A percentile compares a stretch with the other conserved stretches of the same genome.
phyloP scores from a whole-genome alignment of 2,888 invertebrate species.

The Chironomus riparius region DNA sequence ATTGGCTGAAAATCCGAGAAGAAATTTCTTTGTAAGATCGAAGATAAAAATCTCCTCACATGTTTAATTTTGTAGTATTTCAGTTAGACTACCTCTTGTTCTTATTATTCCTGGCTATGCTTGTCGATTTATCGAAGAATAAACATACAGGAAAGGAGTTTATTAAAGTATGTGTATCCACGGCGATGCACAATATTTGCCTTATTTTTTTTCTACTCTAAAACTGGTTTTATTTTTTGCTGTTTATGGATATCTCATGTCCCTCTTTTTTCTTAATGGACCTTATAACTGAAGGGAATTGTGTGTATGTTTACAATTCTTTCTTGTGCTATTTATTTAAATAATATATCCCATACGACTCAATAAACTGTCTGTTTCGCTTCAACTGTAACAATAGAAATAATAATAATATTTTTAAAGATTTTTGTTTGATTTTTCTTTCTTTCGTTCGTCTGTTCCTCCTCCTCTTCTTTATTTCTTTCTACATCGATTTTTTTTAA shows the following conservation, averaged over 20 bases:
- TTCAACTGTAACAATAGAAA: constrained; percentile 24
- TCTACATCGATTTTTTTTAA: not conserved
- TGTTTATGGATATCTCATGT: constrained; percentile 8
- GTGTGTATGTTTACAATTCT: not conserved
- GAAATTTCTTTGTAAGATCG: too few species aligned
- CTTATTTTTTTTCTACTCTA: not conserved
- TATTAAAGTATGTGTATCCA: not conserved
- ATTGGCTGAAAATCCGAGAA: not conserved
- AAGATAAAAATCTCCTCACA: not conserved
- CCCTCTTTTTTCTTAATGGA: constrained; percentile 18
- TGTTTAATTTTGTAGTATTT: not conserved
- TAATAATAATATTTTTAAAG: not conserved
- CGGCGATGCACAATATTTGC: not conserved
- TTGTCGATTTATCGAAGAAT: too few species aligned
- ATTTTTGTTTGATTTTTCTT: not conserved
- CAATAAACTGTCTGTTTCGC: constrained; percentile 17
- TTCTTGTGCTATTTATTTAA: not conserved
- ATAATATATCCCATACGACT: not conserved
- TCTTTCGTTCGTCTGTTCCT: too few species aligned
- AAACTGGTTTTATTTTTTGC: not conserved
- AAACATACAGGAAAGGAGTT: not conserved
- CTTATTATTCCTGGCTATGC: too few species aligned
- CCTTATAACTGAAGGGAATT: not conserved
- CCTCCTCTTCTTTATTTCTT: not conserved
- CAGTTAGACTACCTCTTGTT: too few species aligned